These are phyloP conservation scores for Cheilosia soror DNA, from an alignment of 2,888 invertebrate genomes.

Conservation along the genomic window DNA sequence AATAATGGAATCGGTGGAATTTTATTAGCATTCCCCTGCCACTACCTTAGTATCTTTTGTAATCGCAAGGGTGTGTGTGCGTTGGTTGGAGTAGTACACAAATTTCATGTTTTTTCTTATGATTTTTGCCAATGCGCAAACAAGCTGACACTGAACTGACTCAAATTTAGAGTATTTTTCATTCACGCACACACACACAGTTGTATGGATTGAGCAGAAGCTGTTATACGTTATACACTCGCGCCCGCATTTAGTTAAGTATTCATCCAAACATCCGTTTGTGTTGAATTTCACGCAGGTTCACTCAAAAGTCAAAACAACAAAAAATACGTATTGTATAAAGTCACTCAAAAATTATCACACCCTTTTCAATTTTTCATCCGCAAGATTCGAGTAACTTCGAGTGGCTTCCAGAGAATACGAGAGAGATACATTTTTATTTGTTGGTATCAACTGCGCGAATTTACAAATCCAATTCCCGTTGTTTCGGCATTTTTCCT, in stretches of 20 bases:
- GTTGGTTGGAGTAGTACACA: conserved; percentile 6
- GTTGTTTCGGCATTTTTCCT: not conserved
- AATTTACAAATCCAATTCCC: not conserved
- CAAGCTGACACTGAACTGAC: conserved; percentile 20
- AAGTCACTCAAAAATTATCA: conserved; percentile 20
- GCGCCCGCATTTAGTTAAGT: conserved; percentile 62
- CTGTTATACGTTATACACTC: not conserved
- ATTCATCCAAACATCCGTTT: conserved; percentile 52
- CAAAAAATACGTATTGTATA: conserved; percentile 7
- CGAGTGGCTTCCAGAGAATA: not conserved
- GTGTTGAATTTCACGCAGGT: conserved; percentile 24
- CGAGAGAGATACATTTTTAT: conserved; percentile 12
- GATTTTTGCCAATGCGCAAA: conserved; percentile 68
- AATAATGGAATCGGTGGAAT: conserved; percentile 62
- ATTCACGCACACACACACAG: conserved; percentile 5
- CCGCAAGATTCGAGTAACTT: conserved; percentile 15
- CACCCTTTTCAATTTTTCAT: conserved; percentile 13
- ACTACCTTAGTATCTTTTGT: not conserved
- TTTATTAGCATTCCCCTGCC: conserved; percentile 59
- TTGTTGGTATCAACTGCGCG: conserved; percentile 1
- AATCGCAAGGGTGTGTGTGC: conserved; percentile 17
- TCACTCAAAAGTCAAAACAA: conserved; percentile 33
- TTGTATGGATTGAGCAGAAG: not conserved
- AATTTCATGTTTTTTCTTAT: conserved; percentile 24
- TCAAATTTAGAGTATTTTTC: not conserved